A percentile compares a stretch with the other conserved stretches of the same genome.
These are phyloP conservation scores for rabbit (Oryctolagus cuniculus) DNA, from an alignment of 2,113 vertebrate species.

Conservation along the genomic window DNA sequence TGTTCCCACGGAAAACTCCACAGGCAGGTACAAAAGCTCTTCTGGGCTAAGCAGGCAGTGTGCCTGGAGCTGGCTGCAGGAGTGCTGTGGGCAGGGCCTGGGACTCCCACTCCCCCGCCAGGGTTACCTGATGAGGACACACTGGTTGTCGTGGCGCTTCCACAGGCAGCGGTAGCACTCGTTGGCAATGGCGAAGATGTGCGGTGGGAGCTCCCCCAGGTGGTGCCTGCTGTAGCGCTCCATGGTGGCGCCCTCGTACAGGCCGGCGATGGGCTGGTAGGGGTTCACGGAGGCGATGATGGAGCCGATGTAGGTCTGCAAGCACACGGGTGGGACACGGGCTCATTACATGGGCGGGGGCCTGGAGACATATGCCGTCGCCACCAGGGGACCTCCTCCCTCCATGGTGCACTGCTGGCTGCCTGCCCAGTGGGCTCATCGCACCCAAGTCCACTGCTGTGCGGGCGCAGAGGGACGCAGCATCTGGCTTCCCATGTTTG, in stretches of 20 bases:
- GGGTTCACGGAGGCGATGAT: slow-evolving; percentile 98
- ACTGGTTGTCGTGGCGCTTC: slow-evolving; percentile 96
- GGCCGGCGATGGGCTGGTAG: slow-evolving; percentile 92
- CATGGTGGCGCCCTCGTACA: slow-evolving; percentile 90
- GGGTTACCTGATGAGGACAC: slow-evolving; percentile 97
- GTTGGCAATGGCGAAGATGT: slow-evolving; percentile 97
- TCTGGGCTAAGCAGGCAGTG: rapidly evolving
- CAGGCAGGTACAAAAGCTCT: rapidly evolving
- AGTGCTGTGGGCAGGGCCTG: neutral
- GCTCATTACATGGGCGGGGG: neutral
- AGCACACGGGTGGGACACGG: neutral
- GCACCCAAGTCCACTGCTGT: too few relatives aligned
- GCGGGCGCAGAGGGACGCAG: rapidly evolving
- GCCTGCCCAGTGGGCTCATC: too few relatives aligned
- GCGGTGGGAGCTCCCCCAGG: slow-evolving; percentile 95
- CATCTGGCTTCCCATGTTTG: rapidly evolving
- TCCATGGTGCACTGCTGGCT: too few relatives aligned
- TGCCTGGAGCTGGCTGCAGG: neutral
- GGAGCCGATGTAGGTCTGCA: slow-evolving; percentile 97
- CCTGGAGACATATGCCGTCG: too few relatives aligned
- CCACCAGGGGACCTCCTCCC: too few relatives aligned
- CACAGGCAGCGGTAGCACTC: slow-evolving; percentile 98
- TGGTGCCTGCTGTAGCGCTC: slow-evolving; percentile 93
- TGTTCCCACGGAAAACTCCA: neutral
- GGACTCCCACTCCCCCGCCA: neutral